These are phyloP conservation scores for Myotis vivesi DNA, from an alignment of 2,797 vertebrate genomes.

Conservation along the genomic window DNA sequence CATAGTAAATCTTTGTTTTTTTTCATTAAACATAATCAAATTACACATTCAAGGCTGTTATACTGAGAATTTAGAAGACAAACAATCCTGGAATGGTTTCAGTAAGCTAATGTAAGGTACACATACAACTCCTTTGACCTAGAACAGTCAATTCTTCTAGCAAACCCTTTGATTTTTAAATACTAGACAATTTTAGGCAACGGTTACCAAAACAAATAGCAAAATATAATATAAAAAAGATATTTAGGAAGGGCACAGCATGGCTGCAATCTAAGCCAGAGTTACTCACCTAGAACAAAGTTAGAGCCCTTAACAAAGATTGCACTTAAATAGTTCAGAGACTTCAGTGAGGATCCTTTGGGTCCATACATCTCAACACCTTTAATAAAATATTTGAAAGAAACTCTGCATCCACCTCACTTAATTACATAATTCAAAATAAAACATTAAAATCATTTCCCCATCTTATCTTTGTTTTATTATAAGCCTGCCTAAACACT, in stretches of 20 bases:
- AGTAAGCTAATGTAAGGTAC: background rate
- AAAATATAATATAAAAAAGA: slow-evolving; percentile 21
- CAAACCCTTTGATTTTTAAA: slow-evolving; percentile 41
- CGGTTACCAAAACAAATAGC: slow-evolving; percentile 9
- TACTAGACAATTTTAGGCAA: slow-evolving; percentile 14
- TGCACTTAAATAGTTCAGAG: background rate
- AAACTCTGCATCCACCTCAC: background rate
- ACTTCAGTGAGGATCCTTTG: background rate
- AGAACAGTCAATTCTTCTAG: background rate
- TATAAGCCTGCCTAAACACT: background rate
- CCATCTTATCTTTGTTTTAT: background rate
- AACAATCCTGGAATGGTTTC: background rate
- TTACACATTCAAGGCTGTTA: background rate
- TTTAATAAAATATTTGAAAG: background rate
- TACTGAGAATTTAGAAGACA: background rate
- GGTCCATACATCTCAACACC: background rate
- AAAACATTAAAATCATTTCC: background rate
- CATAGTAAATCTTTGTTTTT: slow-evolving; percentile 21
- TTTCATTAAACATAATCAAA: slow-evolving; percentile 40
- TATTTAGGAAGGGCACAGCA: background rate
- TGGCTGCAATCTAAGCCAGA: background rate
- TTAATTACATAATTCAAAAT: background rate
- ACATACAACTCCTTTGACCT: background rate
- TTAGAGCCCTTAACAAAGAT: background rate
- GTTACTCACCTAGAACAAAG: background rate